Conservation (phyloP, 2,888 invertebrate genomes). For the Andrena trimmerana region DNA sequence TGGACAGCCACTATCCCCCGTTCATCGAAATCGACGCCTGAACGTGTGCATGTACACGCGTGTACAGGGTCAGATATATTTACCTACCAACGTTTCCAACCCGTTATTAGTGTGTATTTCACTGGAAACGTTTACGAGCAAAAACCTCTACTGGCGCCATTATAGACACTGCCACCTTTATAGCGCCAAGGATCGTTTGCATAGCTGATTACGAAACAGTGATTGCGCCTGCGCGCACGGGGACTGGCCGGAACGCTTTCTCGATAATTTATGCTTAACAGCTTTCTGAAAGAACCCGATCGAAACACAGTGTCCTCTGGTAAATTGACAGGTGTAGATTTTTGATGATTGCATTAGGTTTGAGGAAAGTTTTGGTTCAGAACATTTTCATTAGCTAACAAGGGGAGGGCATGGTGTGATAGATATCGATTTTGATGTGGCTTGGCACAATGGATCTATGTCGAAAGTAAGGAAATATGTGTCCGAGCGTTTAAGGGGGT, state of each 20-base stretch:
- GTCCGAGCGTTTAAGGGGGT: too few species aligned
- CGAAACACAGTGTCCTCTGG: background rate
- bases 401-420: too few species aligned
- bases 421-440: too few species aligned
- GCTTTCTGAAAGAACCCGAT: background rate
- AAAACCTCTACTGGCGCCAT: constrained; percentile 73
- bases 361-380: too few species aligned
- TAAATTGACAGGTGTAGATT: background rate
- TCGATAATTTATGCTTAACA: constrained; percentile 7
- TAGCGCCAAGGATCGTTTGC: constrained; percentile 77
- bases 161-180: constrained; percentile 73
- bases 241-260: background rate
- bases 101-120: constrained; percentile 77
- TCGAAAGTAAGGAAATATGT: too few species aligned
- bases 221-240: constrained; percentile 16
- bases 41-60: background rate
- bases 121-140: constrained; percentile 80
- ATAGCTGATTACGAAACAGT: constrained; percentile 78
- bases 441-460: too few species aligned
- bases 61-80: constrained; percentile 52
- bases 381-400: too few species aligned
- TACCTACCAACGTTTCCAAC: constrained; percentile 55
- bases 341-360: too few species aligned
- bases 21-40: constrained; percentile 16
- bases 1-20: constrained; percentile 19